phyloP scores from a whole-genome alignment of 2,888 invertebrate genomes.

The Zaprionus bogoriensis region DNA sequence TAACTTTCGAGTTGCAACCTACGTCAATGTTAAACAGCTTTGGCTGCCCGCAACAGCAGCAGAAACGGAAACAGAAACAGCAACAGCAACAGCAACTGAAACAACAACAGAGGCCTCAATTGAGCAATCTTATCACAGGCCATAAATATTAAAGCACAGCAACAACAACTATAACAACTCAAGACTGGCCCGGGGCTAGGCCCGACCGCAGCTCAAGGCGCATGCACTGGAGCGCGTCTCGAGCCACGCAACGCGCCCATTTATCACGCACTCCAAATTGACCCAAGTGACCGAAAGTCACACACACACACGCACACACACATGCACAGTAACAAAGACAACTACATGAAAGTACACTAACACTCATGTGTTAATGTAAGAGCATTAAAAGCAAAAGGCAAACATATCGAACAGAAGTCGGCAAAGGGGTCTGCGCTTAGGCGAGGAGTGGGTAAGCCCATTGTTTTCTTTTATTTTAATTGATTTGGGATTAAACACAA shows the following conservation, averaged over 20 bases:
- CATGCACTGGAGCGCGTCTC: conserved; percentile 38
- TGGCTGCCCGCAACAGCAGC: conserved; percentile 21
- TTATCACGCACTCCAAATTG: conserved; percentile 73
- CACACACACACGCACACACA: conserved; percentile 13
- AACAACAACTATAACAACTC: conserved; percentile 18
- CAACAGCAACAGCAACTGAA: too few relatives aligned
- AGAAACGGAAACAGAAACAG: too few relatives aligned
- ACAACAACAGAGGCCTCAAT: conserved; percentile 55
- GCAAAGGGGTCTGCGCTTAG: not conserved
- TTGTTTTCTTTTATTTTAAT: conserved; percentile 33
- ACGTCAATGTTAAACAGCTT: conserved; percentile 68
- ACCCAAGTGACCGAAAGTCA: conserved; percentile 64
- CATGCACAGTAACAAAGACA: not conserved
- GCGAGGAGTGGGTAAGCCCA: conserved; percentile 1
- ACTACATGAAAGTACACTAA: conserved; percentile 8
- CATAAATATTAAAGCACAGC: conserved; percentile 63
- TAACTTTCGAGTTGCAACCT: conserved; percentile 71
- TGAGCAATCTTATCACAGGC: conserved; percentile 72
- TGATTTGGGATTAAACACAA: conserved; percentile 45
- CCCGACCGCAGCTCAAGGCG: conserved; percentile 37
- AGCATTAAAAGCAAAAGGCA: conserved; percentile 49
- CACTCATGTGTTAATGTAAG: conserved; percentile 15
- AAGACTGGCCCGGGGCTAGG: conserved; percentile 1
- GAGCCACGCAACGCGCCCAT: conserved; percentile 70
- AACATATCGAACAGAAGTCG: too few relatives aligned